These are phyloP conservation scores for Falco columbarius DNA, from an alignment of 2,797 vertebrate species.

Conservation along the genomic window DNA sequence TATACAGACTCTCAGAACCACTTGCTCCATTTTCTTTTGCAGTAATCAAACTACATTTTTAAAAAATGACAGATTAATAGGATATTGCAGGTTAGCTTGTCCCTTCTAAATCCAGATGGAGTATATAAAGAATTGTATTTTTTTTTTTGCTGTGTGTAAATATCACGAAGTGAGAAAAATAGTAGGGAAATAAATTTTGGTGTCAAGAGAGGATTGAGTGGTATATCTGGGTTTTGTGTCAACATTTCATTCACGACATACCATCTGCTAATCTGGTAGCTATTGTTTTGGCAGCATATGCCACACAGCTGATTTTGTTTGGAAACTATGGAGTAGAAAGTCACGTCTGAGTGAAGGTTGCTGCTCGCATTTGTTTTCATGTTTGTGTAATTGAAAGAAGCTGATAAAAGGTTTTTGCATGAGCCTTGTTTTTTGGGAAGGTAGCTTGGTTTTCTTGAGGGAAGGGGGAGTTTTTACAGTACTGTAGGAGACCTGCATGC, in stretches of 20 bases:
- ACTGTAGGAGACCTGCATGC: not conserved
- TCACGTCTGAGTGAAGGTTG: not conserved
- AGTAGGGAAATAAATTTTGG: not conserved
- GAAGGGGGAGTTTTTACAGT: not conserved
- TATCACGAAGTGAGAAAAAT: constrained; percentile 19
- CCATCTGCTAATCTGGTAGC: constrained; percentile 44
- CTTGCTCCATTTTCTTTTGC: not conserved
- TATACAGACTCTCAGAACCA: not conserved
- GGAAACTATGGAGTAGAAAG: constrained; percentile 1
- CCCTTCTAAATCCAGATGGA: not conserved
- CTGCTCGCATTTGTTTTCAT: not conserved
- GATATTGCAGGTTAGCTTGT: not conserved
- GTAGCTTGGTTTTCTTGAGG: not conserved
- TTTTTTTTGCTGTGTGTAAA: not conserved
- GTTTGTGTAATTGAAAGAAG: not conserved
- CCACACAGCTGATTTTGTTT: constrained; percentile 12
- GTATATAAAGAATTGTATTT: not conserved
- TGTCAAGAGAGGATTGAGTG: not conserved
- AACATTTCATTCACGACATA: constrained; percentile 42
- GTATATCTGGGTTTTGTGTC: constrained; percentile 8
- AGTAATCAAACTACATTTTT: not conserved
- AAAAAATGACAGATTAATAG: not conserved
- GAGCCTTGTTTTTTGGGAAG: not conserved
- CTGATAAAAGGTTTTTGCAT: not conserved
- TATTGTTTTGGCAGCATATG: constrained; percentile 55